A percentile compares a stretch with the other conserved stretches of the same genome.
Conservation (phyloP, 2,113 vertebrate genomes). For the Oostethus manadensis region DNA sequence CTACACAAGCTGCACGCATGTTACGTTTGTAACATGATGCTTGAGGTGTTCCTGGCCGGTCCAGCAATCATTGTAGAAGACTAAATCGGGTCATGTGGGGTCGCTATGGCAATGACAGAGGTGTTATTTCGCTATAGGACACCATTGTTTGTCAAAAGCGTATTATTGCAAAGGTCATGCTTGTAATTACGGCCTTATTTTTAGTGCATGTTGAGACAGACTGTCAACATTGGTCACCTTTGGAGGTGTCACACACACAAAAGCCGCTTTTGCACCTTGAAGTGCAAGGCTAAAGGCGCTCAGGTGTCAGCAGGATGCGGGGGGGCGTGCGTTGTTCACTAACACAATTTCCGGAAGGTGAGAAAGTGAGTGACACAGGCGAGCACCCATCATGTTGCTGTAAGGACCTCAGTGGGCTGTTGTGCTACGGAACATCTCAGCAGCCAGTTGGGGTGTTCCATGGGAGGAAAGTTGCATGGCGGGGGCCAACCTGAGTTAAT, state of each 20-base stretch:
- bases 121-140: background rate
- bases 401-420: background rate
- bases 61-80: too few species aligned
- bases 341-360: background rate
- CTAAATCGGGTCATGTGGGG: too few species aligned
- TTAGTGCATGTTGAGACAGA: background rate
- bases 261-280: background rate
- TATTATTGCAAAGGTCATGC: background rate
- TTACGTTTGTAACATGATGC: too few species aligned
- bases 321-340: too few species aligned
- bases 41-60: too few species aligned
- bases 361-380: background rate
- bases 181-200: background rate
- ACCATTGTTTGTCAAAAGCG: background rate
- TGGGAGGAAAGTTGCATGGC: constrained; percentile 3
- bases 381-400: background rate
- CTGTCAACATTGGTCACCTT: background rate
- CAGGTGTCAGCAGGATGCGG: too few species aligned
- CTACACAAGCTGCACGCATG: too few species aligned
- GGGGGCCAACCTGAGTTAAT: constrained; percentile 8
- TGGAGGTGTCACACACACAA: too few species aligned
- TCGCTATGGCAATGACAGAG: background rate
- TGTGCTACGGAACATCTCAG: background rate
- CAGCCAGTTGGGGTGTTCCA: background rate
- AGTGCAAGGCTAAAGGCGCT: background rate